These are phyloP conservation scores for Lamproptera curius DNA, from an alignment of 2,888 invertebrate genomes.

Conservation along the genomic window DNA sequence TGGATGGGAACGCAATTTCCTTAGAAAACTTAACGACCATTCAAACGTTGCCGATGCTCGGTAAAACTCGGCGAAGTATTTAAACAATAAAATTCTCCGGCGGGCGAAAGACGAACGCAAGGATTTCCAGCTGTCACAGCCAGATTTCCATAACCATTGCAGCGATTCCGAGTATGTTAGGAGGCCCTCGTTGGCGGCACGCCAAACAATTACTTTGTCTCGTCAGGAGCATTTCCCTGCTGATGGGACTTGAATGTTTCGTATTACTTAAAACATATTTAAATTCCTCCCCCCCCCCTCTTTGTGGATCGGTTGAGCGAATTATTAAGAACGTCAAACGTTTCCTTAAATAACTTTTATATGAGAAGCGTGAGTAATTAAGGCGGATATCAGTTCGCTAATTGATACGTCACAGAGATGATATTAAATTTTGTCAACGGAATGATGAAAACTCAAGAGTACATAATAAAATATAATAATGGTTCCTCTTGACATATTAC, in stretches of 20 bases:
- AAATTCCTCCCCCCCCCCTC: constrained; percentile 7
- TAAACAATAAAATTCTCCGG: constrained; percentile 26
- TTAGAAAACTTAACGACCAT: neutral
- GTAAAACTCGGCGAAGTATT: constrained; percentile 13
- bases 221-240: constrained; percentile 59
- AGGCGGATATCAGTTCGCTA: constrained; percentile 1
- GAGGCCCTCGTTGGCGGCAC: constrained; percentile 41
- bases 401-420: neutral
- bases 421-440: neutral
- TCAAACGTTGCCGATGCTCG: neutral
- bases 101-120: constrained; percentile 33
- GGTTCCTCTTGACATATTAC: no score
- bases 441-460: no score
- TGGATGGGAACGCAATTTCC: no score
- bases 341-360: neutral
- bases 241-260: constrained; percentile 54
- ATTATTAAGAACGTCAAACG: neutral
- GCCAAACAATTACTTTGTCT: constrained; percentile 73
- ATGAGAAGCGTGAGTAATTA: no score
- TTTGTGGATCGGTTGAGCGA: neutral
- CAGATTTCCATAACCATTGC: constrained; percentile 45
- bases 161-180: constrained; percentile 30
- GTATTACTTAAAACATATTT: constrained; percentile 22
- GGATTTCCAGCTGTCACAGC: constrained; percentile 42
- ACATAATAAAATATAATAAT: no score